Percentiles rank a stretch among this genome's conserved stretches.
Conservation (phyloP, 2,888 invertebrate genomes). For the Rhynchonema sp. region DNA sequence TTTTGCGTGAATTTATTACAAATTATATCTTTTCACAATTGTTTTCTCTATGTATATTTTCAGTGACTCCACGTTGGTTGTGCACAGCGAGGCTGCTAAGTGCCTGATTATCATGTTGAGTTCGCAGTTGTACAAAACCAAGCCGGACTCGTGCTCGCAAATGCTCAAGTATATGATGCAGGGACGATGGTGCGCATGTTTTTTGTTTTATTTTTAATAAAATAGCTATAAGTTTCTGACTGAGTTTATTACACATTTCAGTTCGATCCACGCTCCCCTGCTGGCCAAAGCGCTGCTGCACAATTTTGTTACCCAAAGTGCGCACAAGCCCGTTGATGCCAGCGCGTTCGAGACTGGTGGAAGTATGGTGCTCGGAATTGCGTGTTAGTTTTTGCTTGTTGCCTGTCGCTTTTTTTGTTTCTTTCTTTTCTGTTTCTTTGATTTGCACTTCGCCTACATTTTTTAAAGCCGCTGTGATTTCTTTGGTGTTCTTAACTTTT, state of each 20-base stretch:
- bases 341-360: conserved; percentile 40
- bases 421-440: too few species aligned
- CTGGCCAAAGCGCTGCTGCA: conserved; percentile 30
- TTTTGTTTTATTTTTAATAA: background rate
- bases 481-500: too few species aligned
- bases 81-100: conserved; percentile 32
- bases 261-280: conserved; percentile 26
- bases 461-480: too few species aligned
- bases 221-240: background rate
- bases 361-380: conserved; percentile 60
- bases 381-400: conserved; percentile 36
- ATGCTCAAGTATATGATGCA: conserved; percentile 31
- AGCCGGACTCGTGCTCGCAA: conserved; percentile 25
- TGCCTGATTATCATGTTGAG: conserved; percentile 32
- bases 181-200: conserved; percentile 21
- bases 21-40: too few species aligned
- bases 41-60: too few species aligned
- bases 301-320: conserved; percentile 29
- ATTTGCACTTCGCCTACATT: too few species aligned
- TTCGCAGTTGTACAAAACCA: conserved; percentile 33
- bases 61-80: conserved; percentile 18
- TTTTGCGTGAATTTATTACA: too few species aligned
- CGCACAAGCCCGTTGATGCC: background rate
- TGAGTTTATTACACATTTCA: too few species aligned
- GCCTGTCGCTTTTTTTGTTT: too few species aligned